A percentile compares a stretch with the other conserved stretches of the same genome.
Conservation (phyloP, 2,888 invertebrate species). For the Drosophila anomalata region DNA sequence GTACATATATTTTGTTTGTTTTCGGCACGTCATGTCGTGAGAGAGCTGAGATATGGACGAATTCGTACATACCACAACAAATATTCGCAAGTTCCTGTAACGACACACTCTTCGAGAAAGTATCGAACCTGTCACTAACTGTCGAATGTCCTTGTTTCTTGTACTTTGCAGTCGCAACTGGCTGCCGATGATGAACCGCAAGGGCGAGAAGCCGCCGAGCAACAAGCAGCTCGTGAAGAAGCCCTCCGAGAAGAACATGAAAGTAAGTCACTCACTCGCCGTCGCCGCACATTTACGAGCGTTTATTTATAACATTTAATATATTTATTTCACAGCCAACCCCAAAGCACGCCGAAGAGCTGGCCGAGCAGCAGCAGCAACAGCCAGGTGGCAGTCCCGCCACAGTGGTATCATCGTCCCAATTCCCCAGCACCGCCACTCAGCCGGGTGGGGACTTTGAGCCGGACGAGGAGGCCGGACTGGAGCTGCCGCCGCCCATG, state of each 20-base stretch:
- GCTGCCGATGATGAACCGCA: slow-evolving; percentile 94
- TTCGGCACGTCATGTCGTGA: slow-evolving; percentile 13
- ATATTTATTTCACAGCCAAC: slow-evolving; percentile 62
- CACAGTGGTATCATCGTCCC: slow-evolving; percentile 50
- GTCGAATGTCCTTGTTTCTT: neutral
- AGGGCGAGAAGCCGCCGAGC: slow-evolving; percentile 89
- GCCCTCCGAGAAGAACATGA: slow-evolving; percentile 92
- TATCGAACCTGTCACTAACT: slow-evolving; percentile 17
- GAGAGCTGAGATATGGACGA: slow-evolving; percentile 54
- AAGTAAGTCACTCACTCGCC: slow-evolving; percentile 86
- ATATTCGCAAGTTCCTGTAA: slow-evolving; percentile 62
- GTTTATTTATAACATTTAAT: slow-evolving; percentile 62
- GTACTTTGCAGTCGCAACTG: slow-evolving; percentile 90
- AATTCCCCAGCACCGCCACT: slow-evolving; percentile 57
- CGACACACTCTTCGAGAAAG: slow-evolving; percentile 12
- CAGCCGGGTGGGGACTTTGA: slow-evolving; percentile 74
- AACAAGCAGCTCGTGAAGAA: slow-evolving; percentile 90
- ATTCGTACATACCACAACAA: slow-evolving; percentile 52
- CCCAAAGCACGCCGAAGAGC: slow-evolving; percentile 84
- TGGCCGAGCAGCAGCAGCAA: slow-evolving; percentile 57
- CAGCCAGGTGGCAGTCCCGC: slow-evolving; percentile 54
- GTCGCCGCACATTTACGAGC: slow-evolving; percentile 22
- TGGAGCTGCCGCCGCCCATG: slow-evolving; percentile 97
- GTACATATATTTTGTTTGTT: slow-evolving; percentile 6
- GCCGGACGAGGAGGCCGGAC: slow-evolving; percentile 90